A percentile compares a stretch with the other conserved stretches of the same genome.
Conservation (phyloP, 2,888 invertebrate genomes). For the Papilio demoleus region DNA sequence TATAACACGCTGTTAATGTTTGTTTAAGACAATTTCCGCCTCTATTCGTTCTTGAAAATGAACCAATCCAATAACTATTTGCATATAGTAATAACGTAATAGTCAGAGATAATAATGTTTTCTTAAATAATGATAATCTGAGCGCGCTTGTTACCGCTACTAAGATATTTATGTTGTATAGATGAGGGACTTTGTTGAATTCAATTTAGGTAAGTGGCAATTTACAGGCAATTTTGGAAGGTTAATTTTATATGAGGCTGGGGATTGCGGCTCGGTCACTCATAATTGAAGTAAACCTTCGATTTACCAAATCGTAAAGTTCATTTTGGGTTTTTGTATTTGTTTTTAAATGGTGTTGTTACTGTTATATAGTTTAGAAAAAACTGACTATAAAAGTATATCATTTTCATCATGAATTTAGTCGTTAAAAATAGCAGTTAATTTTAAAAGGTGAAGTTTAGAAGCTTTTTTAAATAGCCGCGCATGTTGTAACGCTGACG, state of each 20-base stretch:
- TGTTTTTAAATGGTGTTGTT: neutral
- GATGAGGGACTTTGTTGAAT: conserved; percentile 7
- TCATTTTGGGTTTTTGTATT: neutral
- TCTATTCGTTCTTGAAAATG: too few relatives aligned
- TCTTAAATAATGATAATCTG: too few relatives aligned
- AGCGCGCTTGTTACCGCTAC: neutral
- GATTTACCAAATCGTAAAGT: neutral
- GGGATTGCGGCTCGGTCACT: conserved; percentile 6
- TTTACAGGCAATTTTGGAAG: conserved; percentile 27
- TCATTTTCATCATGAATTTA: neutral
- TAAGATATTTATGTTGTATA: neutral
- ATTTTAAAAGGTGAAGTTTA: neutral
- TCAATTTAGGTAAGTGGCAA: conserved; percentile 30
- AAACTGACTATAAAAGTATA: neutral
- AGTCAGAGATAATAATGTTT: too few relatives aligned
- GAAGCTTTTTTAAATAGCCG: neutral
- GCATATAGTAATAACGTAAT: too few relatives aligned
- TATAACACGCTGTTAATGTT: too few relatives aligned
- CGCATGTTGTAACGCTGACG: neutral
- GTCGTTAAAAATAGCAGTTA: neutral
- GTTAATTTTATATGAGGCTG: conserved; percentile 22
- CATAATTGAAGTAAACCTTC: conserved; percentile 10
- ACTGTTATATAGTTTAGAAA: neutral
- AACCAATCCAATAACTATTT: too few relatives aligned
- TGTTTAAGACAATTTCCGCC: too few relatives aligned